Evolutionary conservation across 2,888 invertebrate species (phyloP), one percentile per base, ranked within the genome.

Genomic region (Congeria kusceri): DNA sequence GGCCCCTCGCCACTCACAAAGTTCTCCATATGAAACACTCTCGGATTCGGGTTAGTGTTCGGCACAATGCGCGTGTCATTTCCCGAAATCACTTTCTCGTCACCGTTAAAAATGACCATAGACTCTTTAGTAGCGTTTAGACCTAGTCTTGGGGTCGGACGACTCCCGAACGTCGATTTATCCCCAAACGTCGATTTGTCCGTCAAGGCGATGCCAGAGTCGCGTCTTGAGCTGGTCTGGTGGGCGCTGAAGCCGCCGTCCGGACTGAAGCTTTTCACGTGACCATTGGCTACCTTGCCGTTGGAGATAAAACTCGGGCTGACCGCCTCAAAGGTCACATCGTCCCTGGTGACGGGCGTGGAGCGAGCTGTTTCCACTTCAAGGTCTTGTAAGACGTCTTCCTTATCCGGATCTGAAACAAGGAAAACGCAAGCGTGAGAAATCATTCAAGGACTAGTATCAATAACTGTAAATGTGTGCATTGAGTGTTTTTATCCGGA

Each of bases 81-180:
- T 20, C 82, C 82, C 11, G 82, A 83, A 4, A 79, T 83, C 25
- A 80, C 77, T 61, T 77, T 77, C 47, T 79, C 77, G 46, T 80
- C 83, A 13, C 79, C 83, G 39, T 83, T 77, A 29, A 83, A 83
- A n/a, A 83, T 83, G 11, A 83, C 83, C 79, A 83, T 77, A 5
- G 79, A 32, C 27, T 83, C 83, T 25, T 62, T 80, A 1, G 20
- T 64, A 9, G 72, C 46, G 25, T 72, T 80, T 3, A 80, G 9
- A 13, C 71, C 71, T 7, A 72, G 29, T 62, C 73, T 58, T 18
- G 80, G 80, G 13, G 64, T 69, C 27, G 80, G 80, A 5, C 76
- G 65, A 7, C 68, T 59, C 15, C 53, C 68, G 15, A 39, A 39
- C 1, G 39, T 32, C n/a, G n/a, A n/a, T n/a, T n/a, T n/a, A n/a